Evolutionary conservation across 2,113 vertebrate species (phyloP), one percentile per base, ranked within the genome.

Genomic region (Anarhynchus alexandrinus): DNA sequence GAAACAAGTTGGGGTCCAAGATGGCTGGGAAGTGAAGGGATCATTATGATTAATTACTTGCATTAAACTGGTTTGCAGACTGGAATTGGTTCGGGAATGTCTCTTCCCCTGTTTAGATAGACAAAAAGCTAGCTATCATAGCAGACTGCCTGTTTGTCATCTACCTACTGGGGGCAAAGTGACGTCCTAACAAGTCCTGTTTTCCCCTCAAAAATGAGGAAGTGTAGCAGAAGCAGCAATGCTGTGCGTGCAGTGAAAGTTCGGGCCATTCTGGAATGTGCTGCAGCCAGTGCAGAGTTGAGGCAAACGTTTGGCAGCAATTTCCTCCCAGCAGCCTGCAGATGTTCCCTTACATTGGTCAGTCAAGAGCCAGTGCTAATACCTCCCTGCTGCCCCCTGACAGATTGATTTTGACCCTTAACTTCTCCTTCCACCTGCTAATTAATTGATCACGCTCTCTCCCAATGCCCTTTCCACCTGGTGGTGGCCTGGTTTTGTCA

Each of bases 361-460:
- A 59, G 51, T 51, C 1, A 11, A 85, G 64, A 81, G 27, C 49
- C 29, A 3, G 36, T 38, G 42, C 36, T 69, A 42, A 85, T 49
- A 54, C 45, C 23, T 73, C 58, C 49, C 32, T 66, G 54, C 83
- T 73, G 58, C 30, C 65, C 45, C 30, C 61, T 79, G 62, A 32
- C 55, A 86, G 62, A 87, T 88, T 91, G 70, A 58, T 93, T 87
- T 65, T 80, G 93, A 95, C 93, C 86, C 70, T 89, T 79, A 67
- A n/a, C 32, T 49, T 72, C 51, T 51, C 49, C 21, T 95, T 97
- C 58, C 91, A 93, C 86, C 91, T 97, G 81, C 78, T 95, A 81
- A 91, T 95, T 76, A 70, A 62, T 88, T 10, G 62, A 58, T 91
- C 66, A 25, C 0, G 0, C 58, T 79, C 42, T 59, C 42, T 82